Percentiles rank a stretch among this genome's conserved stretches.
These are phyloP conservation scores for Polyploca ridens DNA, from an alignment of 2,888 invertebrate species.

Conservation along the genomic window DNA sequence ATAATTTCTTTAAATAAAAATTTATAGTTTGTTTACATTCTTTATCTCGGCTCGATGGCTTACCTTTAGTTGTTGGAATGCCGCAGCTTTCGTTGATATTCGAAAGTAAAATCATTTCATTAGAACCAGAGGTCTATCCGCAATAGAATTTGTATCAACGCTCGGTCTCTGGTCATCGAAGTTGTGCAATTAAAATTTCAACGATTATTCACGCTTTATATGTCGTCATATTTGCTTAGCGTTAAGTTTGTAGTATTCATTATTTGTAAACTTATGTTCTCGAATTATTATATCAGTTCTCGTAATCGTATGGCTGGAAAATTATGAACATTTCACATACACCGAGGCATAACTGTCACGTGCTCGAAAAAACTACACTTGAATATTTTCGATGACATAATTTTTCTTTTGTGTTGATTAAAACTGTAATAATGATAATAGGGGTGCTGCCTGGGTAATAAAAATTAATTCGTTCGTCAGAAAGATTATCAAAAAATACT, in stretches of 20 bases:
- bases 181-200: neutral
- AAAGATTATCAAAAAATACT: too few relatives aligned
- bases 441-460: too few relatives aligned
- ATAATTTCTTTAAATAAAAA: too few relatives aligned
- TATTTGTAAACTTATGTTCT: constrained; percentile 21
- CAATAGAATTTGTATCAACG: neutral
- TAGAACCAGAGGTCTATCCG: neutral
- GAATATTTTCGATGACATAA: too few relatives aligned
- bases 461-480: too few relatives aligned
- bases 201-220: neutral
- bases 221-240: neutral
- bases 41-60: too few relatives aligned
- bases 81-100: neutral
- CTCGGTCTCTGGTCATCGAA: neutral
- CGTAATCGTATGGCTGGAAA: constrained; percentile 5
- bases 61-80: neutral
- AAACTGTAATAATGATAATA: too few relatives aligned
- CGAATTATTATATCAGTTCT: constrained; percentile 25
- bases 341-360: neutral
- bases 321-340: too few relatives aligned
- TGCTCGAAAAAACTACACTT: neutral
- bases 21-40: too few relatives aligned
- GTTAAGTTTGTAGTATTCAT: constrained; percentile 15
- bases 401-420: too few relatives aligned
- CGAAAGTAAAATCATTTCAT: neutral